Evolutionary conservation across 2,888 invertebrate species (phyloP).

Genomic region (Boloria selene): DNA sequence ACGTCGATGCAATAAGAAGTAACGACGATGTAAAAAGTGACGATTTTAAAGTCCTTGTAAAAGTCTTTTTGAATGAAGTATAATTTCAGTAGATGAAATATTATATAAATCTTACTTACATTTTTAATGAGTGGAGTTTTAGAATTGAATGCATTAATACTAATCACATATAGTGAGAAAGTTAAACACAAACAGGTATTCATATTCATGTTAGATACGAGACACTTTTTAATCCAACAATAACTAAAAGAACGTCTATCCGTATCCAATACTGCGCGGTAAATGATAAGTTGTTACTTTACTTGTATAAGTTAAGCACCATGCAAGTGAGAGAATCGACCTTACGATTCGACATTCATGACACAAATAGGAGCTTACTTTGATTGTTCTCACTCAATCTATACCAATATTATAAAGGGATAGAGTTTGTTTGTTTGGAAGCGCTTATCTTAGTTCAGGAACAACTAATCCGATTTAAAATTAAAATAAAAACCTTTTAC

Average conservation of each 20-base stretch:
- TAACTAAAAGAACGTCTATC: slow-evolving; percentile 25
- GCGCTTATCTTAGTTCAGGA: too few relatives aligned
- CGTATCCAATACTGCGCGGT: slow-evolving; percentile 1
- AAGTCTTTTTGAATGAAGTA: too few relatives aligned
- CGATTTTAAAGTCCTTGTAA: too few relatives aligned
- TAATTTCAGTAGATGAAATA: too few relatives aligned
- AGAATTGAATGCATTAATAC: slow-evolving; percentile 49
- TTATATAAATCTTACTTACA: slow-evolving; percentile 54
- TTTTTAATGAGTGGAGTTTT: slow-evolving; percentile 67
- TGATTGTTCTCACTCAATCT: not conserved
- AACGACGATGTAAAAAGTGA: too few relatives aligned
- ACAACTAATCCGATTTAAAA: too few relatives aligned
- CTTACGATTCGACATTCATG: slow-evolving; percentile 4
- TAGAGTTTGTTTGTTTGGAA: too few relatives aligned
- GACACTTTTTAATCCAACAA: not conserved
- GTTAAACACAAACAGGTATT: slow-evolving; percentile 24
- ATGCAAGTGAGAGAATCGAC: slow-evolving; percentile 7
- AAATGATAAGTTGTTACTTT: not conserved
- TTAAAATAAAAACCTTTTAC: too few relatives aligned
- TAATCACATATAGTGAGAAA: slow-evolving; percentile 32
- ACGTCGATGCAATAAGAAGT: too few relatives aligned
- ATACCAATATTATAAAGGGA: too few relatives aligned
- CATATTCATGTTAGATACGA: slow-evolving; percentile 29
- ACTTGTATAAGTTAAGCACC: slow-evolving; percentile 2
- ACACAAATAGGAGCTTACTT: slow-evolving; percentile 2